These are phyloP conservation scores for Cynodonichthys magdalenae DNA, from an alignment of 2,797 vertebrate genomes.

Conservation along the genomic window DNA sequence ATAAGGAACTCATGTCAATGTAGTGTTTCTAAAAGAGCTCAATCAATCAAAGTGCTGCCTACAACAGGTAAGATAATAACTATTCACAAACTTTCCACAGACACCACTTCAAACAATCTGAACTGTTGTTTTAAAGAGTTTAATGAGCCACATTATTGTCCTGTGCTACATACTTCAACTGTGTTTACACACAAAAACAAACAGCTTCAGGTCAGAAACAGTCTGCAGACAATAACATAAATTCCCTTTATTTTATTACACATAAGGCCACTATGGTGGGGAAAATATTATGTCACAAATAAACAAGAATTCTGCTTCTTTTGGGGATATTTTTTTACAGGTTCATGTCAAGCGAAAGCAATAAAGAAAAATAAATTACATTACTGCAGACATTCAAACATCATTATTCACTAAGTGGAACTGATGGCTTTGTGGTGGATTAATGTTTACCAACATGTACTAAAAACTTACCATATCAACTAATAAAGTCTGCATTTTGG, in stretches of 20 bases:
- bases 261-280: conserved; percentile 85
- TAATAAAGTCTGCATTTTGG: conserved; percentile 64
- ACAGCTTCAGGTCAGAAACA: conserved; percentile 53
- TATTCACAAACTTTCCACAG: no score
- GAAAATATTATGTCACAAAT: conserved; percentile 60
- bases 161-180: conserved; percentile 77
- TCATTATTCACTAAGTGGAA: conserved; percentile 71
- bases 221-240: conserved; percentile 44
- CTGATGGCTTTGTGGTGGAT: conserved; percentile 53
- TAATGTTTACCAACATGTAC: conserved; percentile 43
- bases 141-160: conserved; percentile 40
- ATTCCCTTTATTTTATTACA: conserved; percentile 67
- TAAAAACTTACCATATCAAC: conserved; percentile 54
- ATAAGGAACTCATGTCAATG: no score
- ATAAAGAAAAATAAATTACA: conserved; percentile 49
- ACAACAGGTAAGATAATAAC: background rate
- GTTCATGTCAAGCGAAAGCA: conserved; percentile 43
- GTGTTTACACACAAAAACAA: conserved; percentile 68
- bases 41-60: conserved; percentile 7
- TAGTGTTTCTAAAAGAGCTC: no score
- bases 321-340: conserved; percentile 38
- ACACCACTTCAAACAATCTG: no score
- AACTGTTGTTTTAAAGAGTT: background rate
- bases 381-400: conserved; percentile 65
- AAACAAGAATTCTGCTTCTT: conserved; percentile 30